A percentile compares a stretch with the other conserved stretches of the same genome.
phyloP scores from a whole-genome alignment of 2,888 invertebrate genomes.

The Holacanthella duospinosa region DNA sequence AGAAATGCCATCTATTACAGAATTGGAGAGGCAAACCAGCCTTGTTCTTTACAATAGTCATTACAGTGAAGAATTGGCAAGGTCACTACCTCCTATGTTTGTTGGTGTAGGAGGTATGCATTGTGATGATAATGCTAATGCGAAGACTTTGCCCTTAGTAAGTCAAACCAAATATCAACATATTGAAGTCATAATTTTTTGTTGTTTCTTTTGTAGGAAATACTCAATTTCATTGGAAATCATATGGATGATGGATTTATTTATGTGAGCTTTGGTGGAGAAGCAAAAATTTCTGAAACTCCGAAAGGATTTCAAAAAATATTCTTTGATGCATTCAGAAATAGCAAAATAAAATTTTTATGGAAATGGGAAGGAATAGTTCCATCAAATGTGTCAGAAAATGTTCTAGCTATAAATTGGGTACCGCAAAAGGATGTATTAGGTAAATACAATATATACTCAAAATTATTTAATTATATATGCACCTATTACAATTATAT shows the following conservation, averaged over 20 bases:
- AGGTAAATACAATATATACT: no score
- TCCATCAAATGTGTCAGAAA: conserved; percentile 19
- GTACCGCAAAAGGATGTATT: conserved; percentile 28
- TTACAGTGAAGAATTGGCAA: conserved; percentile 22
- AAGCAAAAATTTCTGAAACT: conserved; percentile 27
- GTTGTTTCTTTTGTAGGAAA: conserved; percentile 16
- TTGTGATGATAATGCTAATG: conserved; percentile 3
- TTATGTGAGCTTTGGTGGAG: conserved; percentile 33
- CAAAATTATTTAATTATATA: no score
- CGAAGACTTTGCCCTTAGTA: neutral
- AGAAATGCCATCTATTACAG: conserved; percentile 17
- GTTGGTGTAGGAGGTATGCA: conserved; percentile 22
- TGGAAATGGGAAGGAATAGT: conserved; percentile 25
- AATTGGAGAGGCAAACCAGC: conserved; percentile 23
- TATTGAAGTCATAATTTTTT: neutral
- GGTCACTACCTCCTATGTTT: conserved; percentile 19
- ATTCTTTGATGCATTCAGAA: conserved; percentile 8
- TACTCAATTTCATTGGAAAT: conserved; percentile 25
- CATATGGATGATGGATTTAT: conserved; percentile 28
- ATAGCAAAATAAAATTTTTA: conserved; percentile 17
- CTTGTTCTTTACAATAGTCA: conserved; percentile 27
- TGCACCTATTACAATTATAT: no score
- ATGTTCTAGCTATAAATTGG: conserved; percentile 23
- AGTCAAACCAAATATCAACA: no score
- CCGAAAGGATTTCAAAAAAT: conserved; percentile 13